Conservation (phyloP, 2,113 vertebrate species). For the Coracopsis vasa region DNA sequence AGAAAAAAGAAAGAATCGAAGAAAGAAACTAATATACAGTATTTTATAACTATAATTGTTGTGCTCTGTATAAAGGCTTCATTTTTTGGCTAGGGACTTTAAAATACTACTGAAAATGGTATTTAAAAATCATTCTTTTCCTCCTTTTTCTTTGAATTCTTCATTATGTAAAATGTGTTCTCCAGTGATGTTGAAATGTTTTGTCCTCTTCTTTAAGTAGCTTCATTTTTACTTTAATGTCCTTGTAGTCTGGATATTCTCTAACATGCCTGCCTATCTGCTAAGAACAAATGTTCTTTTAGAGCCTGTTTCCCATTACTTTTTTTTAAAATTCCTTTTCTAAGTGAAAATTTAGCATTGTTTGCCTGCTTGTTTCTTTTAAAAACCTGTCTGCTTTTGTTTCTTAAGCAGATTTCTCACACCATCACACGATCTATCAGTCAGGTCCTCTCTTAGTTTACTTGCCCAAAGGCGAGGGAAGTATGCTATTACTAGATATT, state of each 20-base stretch:
- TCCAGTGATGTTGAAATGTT: background rate
- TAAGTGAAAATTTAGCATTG: background rate
- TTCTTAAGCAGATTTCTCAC: background rate
- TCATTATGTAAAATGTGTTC: background rate
- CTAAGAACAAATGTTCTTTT: background rate
- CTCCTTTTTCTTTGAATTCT: background rate
- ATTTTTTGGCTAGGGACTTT: background rate
- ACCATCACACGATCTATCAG: background rate
- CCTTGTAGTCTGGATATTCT: background rate
- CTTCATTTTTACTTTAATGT: slow-evolving; percentile 32
- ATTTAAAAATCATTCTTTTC: slow-evolving; percentile 2
- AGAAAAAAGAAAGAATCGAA: background rate
- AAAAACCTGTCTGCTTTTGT: background rate
- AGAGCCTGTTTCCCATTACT: background rate
- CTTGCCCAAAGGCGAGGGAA: background rate
- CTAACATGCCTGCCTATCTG: background rate
- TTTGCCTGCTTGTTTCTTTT: background rate
- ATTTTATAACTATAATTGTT: background rate
- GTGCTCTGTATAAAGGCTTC: background rate
- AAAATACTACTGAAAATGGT: background rate
- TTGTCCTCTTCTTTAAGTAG: slow-evolving; percentile 25
- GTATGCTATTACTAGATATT: background rate
- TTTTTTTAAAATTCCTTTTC: background rate
- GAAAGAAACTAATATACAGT: background rate
- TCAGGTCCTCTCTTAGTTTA: background rate